Percentiles rank a stretch among this genome's conserved stretches.
Evolutionary conservation across 1,140 invertebrate species (phyloP).

Genomic region (Apis dorsata): DNA sequence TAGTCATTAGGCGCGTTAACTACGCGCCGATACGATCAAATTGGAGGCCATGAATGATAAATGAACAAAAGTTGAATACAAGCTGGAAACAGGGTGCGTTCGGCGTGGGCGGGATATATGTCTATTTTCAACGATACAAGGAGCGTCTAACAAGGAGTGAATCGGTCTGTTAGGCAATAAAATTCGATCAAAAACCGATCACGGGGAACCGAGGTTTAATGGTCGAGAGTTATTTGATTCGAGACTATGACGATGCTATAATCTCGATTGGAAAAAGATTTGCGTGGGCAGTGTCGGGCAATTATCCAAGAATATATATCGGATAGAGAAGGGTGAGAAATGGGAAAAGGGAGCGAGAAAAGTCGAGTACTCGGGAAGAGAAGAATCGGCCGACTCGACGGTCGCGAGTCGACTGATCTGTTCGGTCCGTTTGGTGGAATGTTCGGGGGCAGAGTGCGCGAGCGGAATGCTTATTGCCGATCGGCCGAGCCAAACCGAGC

Average conservation of each 20-base stretch:
- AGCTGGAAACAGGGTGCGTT: neutral
- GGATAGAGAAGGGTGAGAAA: neutral
- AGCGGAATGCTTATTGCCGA: slow-evolving; percentile 25
- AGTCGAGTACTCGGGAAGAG: too few species aligned
- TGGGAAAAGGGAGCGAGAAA: too few species aligned
- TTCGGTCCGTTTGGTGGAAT: neutral
- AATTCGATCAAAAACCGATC: neutral
- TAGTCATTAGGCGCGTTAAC: slow-evolving; percentile 3
- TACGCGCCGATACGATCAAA: neutral
- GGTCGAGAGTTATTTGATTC: neutral
- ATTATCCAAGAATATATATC: too few species aligned
- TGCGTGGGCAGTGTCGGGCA: too few species aligned
- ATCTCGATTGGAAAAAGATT: neutral
- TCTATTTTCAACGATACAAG: slow-evolving; percentile 7
- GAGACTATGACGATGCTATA: neutral
- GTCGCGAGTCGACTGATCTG: slow-evolving; percentile 28
- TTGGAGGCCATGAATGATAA: neutral
- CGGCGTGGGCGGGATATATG: neutral
- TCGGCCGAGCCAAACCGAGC: neutral
- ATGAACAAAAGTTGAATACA: neutral
- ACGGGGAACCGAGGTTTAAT: neutral
- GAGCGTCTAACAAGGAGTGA: neutral
- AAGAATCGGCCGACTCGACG: slow-evolving; percentile 7
- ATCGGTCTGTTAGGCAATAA: neutral
- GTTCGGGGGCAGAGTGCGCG: slow-evolving; percentile 12